Evolutionary conservation across 2,888 invertebrate genomes (phyloP), one percentile per base, ranked within the genome.

Genomic region (Drosophila rellima): DNA sequence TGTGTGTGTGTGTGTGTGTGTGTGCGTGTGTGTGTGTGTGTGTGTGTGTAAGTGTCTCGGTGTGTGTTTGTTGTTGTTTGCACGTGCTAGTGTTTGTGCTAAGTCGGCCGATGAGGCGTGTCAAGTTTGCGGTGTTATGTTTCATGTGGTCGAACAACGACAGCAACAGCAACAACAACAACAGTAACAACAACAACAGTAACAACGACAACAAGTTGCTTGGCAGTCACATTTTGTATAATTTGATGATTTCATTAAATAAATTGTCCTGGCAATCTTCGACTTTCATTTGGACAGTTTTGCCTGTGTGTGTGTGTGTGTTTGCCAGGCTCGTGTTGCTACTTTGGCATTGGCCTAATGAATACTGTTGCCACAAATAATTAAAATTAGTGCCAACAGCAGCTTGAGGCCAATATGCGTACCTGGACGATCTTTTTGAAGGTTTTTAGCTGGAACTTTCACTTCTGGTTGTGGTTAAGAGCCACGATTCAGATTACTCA

Each of bases 181-280:
- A 23, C 47, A 63, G n/a, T 39, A 55, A 29, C 18, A 60, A 63
- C 20, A 45, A 2, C 17, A 47, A 44, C 13, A 51, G 11, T 13
- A 13, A 31, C 39, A 62, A 31, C 52, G 42, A 20, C 59, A 48
- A 51, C 68, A 85, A 70, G 64, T 85, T 74, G 74, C 78, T 78
- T 70, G 59, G 20, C 73, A 66, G 68, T 77, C 63, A 62, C 87
- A 86, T 76, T 83, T 76, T 72, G 77, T 70, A 74, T 85, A 83
- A 83, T 85, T 83, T 88, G 77, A 88, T 85, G 88, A 88, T 83
- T 88, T 83, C 82, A 83, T 88, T 83, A 79, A 79, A 79, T 76
- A 82, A 85, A 88, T 85, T 76, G 69, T 68, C 60, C 31, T 42
- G 15, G 31, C 23, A 35, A 23, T 23, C 60, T 55, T 37, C 61